These are phyloP conservation scores for Gobionotothen gibberifrons DNA, from an alignment of 2,797 vertebrate genomes.

Conservation along the genomic window DNA sequence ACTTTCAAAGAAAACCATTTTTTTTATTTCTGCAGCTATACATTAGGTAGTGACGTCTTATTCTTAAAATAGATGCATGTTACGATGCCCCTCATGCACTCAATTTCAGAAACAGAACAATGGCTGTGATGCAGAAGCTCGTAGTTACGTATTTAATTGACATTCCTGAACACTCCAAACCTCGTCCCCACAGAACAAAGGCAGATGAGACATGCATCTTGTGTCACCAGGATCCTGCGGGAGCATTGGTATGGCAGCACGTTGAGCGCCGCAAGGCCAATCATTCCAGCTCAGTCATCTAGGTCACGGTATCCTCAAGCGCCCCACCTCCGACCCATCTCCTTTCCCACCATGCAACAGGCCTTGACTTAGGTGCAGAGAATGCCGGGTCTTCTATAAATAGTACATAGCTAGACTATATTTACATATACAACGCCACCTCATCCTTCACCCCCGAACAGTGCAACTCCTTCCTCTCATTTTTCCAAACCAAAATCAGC, in stretches of 20 bases:
- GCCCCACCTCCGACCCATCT: slow-evolving; percentile 54
- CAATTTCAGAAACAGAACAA: slow-evolving; percentile 9
- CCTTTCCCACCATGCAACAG: slow-evolving; percentile 54
- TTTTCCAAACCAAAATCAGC: no score
- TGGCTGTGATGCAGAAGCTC: slow-evolving; percentile 2
- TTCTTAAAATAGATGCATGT: not conserved
- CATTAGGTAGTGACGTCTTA: not conserved
- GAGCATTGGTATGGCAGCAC: slow-evolving; percentile 33
- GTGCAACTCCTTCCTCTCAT: no score
- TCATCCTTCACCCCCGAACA: no score
- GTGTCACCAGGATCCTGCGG: slow-evolving; percentile 47
- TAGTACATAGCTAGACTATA: slow-evolving; percentile 40
- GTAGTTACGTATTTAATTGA: slow-evolving; percentile 16
- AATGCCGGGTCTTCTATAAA: slow-evolving; percentile 48
- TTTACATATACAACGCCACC: no score
- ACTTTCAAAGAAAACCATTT: not conserved
- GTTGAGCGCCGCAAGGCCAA: slow-evolving; percentile 35
- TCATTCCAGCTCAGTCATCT: slow-evolving; percentile 68
- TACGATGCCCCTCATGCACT: not conserved
- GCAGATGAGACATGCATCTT: slow-evolving; percentile 53
- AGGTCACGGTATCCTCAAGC: slow-evolving; percentile 63
- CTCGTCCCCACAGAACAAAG: slow-evolving; percentile 43
- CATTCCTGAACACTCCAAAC: slow-evolving; percentile 26
- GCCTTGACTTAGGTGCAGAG: slow-evolving; percentile 40
- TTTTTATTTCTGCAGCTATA: slow-evolving; percentile 1